Conservation (phyloP, 2,113 vertebrate species). For the zebrafish (Danio rerio) region GRCz12tu NC_133177.1:6407501-6408000, state of each 20-base stretch:
- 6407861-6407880: conserved; percentile 98
- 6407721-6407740: neutral
- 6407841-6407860: conserved; percentile 90
- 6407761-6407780: neutral
- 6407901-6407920: conserved; percentile 96
- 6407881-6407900: conserved; percentile 90
- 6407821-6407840: conserved; percentile 88
- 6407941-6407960: neutral
- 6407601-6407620: too few relatives aligned
- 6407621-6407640: too few relatives aligned
- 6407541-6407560: too few relatives aligned
- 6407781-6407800: neutral
- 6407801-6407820: conserved; percentile 81
- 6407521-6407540: too few relatives aligned
- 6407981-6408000: neutral
- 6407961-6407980: neutral
- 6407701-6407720: too few relatives aligned
- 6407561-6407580: too few relatives aligned
- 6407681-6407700: too few relatives aligned
- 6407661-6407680: too few relatives aligned
- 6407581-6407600: too few relatives aligned
- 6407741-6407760: neutral
- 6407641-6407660: too few relatives aligned
- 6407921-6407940: conserved; percentile 81
- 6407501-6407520: too few relatives aligned